Evolutionary conservation across 2,797 vertebrate genomes (phyloP).

Genomic region (Aythya fuligula): DNA sequence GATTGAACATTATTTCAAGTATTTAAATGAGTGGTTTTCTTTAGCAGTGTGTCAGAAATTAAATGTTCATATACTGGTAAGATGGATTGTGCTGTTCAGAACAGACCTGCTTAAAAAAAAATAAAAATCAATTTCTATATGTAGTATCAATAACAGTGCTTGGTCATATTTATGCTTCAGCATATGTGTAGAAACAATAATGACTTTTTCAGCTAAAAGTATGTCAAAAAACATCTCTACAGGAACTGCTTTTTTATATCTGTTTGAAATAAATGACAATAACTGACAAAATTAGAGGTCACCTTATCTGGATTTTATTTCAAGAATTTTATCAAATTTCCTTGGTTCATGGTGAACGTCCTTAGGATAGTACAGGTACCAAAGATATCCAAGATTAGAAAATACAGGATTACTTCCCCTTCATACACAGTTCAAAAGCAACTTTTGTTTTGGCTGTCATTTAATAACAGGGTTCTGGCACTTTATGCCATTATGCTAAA

Average conservation of each 20-base stretch:
- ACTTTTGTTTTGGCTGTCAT: background rate
- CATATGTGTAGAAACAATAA: too few species aligned
- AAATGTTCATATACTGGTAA: background rate
- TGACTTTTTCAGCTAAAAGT: background rate
- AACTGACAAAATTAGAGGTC: background rate
- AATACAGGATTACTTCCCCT: background rate
- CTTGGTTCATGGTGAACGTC: background rate
- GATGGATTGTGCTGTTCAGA: background rate
- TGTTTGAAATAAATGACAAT: background rate
- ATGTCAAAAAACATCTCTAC: background rate
- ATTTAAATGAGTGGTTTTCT: background rate
- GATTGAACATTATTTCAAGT: background rate
- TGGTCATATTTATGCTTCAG: background rate
- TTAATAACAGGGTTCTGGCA: background rate
- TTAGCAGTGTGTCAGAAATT: background rate
- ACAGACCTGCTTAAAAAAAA: background rate
- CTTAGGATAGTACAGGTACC: background rate
- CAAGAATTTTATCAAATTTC: background rate
- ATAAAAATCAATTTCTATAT: background rate
- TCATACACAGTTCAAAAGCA: too few species aligned
- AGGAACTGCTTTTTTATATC: background rate
- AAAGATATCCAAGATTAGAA: rapidly evolving
- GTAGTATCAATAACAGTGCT: background rate
- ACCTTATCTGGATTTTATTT: background rate
- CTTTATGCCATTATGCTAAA: background rate